Evolutionary conservation across 2,888 invertebrate genomes (phyloP), one percentile per base, ranked within the genome.

Genomic region (Hybos culiciformis): DNA sequence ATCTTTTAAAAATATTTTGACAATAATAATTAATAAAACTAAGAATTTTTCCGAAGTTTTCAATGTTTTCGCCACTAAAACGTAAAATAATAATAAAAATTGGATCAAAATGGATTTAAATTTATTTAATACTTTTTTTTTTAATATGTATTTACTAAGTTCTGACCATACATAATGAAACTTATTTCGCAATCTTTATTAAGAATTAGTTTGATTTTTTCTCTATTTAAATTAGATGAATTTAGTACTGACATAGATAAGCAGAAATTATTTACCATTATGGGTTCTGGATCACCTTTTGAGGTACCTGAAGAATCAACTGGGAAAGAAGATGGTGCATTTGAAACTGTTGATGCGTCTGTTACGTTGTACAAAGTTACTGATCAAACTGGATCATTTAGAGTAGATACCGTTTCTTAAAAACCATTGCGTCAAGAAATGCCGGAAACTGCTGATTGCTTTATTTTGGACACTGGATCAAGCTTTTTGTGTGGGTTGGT

Each of bases 401-500:
- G 78, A 55, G 70, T 81, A 11, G 78, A 78, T 0, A 70, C 78
- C 6, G 68, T 91, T 7, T 65, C 73, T 4, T 67, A 78, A 42
- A 84, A 82, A 50, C 90, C 88, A 0, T 68, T 82, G 54, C 73
- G 73, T 29, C 81, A 83, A 56, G 76, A 78, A 15, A 72, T 78
- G 57, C 48, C 66, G 36, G 58, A 60, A 29, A 57, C 58, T 1
- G 52, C 48, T 5, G 86, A 87, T 54, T 80, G 80, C 53, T 90
- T 84, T 56, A 78, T 88, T 42, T 63, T 90, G 63, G 87, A 88
- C 56, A 83, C 85, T 0, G 74, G 76, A 1, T 79, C 83, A 2
- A 84, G 84, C 75, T 90, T 36, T 90, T 78, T 59, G 84, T 85
- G 0, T 90, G 88, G 90, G 75, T 84, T 29, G 90, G 90, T 2